Evolutionary conservation across 2,797 vertebrate genomes (phyloP).

Genomic region (Antennarius maculatus): DNA sequence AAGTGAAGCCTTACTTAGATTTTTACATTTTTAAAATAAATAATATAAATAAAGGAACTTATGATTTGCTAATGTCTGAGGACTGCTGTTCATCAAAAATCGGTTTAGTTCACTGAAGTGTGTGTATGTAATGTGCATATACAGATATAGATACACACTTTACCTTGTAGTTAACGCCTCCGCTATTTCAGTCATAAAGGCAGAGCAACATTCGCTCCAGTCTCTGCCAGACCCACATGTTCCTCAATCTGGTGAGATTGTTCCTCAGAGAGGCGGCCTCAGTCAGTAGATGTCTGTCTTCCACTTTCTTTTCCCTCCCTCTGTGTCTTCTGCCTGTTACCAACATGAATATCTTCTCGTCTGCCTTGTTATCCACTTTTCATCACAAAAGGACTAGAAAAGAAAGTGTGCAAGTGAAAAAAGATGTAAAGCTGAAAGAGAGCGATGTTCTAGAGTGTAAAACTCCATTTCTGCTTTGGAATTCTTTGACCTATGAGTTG

Average conservation of each 20-base stretch:
- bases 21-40: no score
- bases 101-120: no score
- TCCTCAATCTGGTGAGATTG: constrained; percentile 43
- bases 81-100: no score
- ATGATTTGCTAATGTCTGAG: no score
- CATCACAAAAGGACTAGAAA: constrained; percentile 35
- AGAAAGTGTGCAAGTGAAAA: constrained; percentile 18
- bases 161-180: constrained; percentile 29
- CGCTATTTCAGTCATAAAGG: constrained; percentile 31
- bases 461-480: constrained; percentile 27
- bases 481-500: constrained; percentile 17
- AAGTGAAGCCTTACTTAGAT: no score
- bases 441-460: constrained; percentile 34
- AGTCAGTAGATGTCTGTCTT: constrained; percentile 32
- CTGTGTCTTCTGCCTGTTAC: constrained; percentile 45
- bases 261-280: constrained; percentile 45
- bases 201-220: constrained; percentile 31
- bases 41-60: no score
- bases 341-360: constrained; percentile 51
- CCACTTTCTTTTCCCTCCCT: constrained; percentile 32
- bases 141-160: background rate
- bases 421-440: constrained; percentile 28
- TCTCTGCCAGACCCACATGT: constrained; percentile 51
- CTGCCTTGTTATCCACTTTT: constrained; percentile 37
- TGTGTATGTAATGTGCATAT: no score